Percentiles rank a stretch among this genome's conserved stretches.
Conservation (phyloP, 2,113 vertebrate species). For the Pomatorhinus ruficollis region DNA sequence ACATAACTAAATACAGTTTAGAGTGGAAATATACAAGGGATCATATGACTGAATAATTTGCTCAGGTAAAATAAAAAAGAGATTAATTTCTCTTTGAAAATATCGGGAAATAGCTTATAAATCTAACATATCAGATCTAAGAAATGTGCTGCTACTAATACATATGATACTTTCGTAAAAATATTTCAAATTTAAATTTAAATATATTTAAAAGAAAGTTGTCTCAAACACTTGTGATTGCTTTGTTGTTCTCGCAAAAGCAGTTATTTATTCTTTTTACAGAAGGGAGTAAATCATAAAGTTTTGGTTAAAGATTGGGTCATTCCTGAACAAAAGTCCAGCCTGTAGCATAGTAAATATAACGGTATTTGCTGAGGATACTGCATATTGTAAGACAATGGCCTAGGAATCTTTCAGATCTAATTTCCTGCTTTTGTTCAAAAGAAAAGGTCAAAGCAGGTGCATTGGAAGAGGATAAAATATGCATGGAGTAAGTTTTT, state of each 20-base stretch:
- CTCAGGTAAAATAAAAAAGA: not conserved
- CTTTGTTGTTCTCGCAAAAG: not conserved
- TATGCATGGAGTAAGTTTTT: not conserved
- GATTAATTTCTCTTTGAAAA: slow-evolving; percentile 39
- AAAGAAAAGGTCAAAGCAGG: not conserved
- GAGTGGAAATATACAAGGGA: not conserved
- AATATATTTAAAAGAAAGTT: not conserved
- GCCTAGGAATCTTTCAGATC: not conserved
- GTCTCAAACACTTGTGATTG: not conserved
- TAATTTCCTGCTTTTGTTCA: not conserved
- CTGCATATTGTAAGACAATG: not conserved
- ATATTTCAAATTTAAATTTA: not conserved
- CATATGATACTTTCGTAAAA: not conserved
- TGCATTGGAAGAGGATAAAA: not conserved
- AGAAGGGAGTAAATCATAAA: not conserved
- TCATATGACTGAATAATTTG: not conserved
- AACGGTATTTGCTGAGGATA: not conserved
- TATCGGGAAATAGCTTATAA: not conserved
- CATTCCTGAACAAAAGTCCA: not conserved
- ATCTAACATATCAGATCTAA: not conserved
- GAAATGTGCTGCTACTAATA: not conserved
- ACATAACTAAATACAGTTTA: slow-evolving; percentile 28
- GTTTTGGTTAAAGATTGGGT: not conserved
- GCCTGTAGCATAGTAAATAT: not conserved
- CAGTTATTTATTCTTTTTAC: not conserved